Percentiles rank a stretch among this genome's conserved stretches.
Conservation (phyloP, 2,888 invertebrate genomes). For the Megamerina dolium region DNA sequence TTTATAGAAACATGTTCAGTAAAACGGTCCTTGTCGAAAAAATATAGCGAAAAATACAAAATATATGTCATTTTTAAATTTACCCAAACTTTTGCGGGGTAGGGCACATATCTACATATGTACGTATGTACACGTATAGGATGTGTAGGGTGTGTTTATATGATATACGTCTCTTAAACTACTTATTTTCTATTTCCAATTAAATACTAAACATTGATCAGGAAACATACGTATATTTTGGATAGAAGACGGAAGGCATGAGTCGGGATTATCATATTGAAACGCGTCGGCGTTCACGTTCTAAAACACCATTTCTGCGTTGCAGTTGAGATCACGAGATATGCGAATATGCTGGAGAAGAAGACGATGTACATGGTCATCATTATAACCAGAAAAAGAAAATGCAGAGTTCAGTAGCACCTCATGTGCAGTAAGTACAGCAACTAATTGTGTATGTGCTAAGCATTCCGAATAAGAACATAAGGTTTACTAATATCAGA, state of each 20-base stretch:
- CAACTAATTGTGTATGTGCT: background rate
- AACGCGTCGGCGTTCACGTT: constrained; percentile 64
- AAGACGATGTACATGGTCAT: constrained; percentile 51
- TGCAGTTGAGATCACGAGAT: constrained; percentile 57
- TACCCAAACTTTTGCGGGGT: no score
- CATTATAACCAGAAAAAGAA: constrained; percentile 41
- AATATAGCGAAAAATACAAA: no score
- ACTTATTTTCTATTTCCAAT: no score
- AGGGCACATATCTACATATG: no score
- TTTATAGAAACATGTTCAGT: no score
- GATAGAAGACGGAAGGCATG: constrained; percentile 25
- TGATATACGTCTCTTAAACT: no score
- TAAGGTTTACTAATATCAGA: no score
- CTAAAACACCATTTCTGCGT: constrained; percentile 61
- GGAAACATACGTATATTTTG: background rate
- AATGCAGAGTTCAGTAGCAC: no score
- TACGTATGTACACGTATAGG: no score
- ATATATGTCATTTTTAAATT: no score
- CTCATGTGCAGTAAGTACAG: constrained; percentile 42
- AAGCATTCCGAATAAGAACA: background rate
- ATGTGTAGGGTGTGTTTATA: no score
- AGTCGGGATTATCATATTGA: constrained; percentile 49
- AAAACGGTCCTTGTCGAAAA: no score
- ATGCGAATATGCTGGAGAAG: constrained; percentile 54
- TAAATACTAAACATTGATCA: background rate